Conservation (phyloP, 2,113 vertebrate genomes). For the Tetrax tetrax region DNA sequence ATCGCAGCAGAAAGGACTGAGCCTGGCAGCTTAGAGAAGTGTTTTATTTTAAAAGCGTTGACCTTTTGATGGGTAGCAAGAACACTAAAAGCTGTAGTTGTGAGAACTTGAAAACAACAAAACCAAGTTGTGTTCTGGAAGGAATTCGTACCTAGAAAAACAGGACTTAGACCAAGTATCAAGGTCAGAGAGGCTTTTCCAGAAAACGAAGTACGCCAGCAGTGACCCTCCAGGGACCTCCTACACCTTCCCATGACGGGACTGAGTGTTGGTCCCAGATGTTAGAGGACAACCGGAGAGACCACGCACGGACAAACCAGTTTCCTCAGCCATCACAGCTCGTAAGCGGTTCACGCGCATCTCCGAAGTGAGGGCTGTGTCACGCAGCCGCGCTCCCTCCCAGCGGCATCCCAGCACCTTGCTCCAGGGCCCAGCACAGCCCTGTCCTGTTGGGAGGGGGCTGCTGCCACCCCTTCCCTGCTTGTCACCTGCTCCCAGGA, state of each 20-base stretch:
- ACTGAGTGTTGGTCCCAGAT: accelerated
- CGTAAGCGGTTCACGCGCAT: accelerated
- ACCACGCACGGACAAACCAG: accelerated
- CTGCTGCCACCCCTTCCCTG: not conserved
- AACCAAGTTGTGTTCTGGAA: not conserved
- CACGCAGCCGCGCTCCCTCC: not conserved
- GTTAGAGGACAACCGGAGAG: not conserved
- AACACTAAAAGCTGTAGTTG: not conserved
- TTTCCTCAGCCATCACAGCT: accelerated
- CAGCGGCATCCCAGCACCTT: not conserved
- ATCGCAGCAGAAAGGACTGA: not conserved
- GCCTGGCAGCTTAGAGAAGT: not conserved
- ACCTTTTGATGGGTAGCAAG: not conserved
- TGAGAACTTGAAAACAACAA: not conserved
- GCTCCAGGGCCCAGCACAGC: not conserved
- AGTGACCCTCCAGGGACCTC: not conserved
- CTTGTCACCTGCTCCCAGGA: not conserved
- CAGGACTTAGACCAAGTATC: not conserved
- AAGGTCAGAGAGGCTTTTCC: not conserved
- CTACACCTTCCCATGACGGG: accelerated
- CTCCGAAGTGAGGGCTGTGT: accelerated
- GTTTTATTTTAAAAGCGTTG: not conserved
- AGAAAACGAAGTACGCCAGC: not conserved
- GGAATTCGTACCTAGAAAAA: not conserved
- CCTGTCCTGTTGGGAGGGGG: not conserved